Percentiles rank a stretch among this genome's conserved stretches.
Evolutionary conservation across 2,797 vertebrate species (phyloP).

Genomic region (Hydrocynus forskahlii): DNA sequence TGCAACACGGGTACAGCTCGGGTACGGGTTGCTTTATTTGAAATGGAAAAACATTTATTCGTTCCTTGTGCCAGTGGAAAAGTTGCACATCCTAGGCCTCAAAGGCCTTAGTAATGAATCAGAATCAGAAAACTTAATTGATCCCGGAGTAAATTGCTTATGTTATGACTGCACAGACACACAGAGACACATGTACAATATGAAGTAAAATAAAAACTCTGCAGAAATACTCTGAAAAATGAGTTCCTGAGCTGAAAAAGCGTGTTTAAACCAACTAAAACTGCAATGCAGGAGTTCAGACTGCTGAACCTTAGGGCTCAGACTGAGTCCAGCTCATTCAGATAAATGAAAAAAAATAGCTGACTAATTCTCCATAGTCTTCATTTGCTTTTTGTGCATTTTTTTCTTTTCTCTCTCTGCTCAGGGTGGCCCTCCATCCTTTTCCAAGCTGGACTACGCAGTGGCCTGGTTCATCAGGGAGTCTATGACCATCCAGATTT

Average conservation of each 20-base stretch:
- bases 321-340: not conserved
- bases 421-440: constrained; percentile 88
- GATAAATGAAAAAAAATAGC: not conserved
- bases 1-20: too few species aligned
- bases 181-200: too few species aligned
- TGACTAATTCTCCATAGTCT: not conserved
- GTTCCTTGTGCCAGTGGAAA: too few species aligned
- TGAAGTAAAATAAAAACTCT: too few species aligned
- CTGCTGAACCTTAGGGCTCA: not conserved
- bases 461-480: constrained; percentile 99
- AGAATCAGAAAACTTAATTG: too few species aligned
- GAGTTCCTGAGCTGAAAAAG: not conserved
- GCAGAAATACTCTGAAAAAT: not conserved
- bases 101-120: not conserved
- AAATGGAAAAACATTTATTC: too few species aligned
- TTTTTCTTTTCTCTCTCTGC: not conserved
- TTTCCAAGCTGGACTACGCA: constrained; percentile 97
- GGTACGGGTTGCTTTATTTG: too few species aligned
- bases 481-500: constrained; percentile 98
- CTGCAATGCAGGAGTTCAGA: not conserved
- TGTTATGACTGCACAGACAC: too few species aligned
- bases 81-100: not conserved
- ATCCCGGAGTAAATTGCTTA: too few species aligned
- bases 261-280: not conserved
- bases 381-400: not conserved